phyloP scores from a whole-genome alignment of 2,113 vertebrate genomes.

The Cryptomyrus ogoouensis region DNA sequence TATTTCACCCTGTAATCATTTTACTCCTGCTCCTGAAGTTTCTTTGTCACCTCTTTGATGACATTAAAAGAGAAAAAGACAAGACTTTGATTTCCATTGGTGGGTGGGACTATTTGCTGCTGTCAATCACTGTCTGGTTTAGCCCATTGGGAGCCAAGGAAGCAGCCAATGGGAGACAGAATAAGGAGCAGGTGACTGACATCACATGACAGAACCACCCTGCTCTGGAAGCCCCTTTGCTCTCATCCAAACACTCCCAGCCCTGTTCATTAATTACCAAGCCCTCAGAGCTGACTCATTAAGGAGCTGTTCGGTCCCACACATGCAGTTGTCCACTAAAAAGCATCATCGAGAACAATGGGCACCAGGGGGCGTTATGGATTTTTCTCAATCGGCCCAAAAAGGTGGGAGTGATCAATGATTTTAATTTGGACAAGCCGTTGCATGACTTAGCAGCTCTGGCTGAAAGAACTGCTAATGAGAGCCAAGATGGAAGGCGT shows the following conservation, averaged over 20 bases:
- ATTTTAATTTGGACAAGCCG: conserved; percentile 5
- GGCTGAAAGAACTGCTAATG: conserved; percentile 7
- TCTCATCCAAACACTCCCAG: neutral
- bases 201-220: neutral
- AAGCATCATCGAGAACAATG: neutral
- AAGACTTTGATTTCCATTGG: neutral
- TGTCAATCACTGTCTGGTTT: neutral
- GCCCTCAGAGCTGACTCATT: neutral
- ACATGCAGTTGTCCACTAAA: neutral
- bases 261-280: neutral
- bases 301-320: neutral
- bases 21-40: neutral
- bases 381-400: neutral
- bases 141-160: neutral
- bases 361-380: neutral
- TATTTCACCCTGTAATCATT: neutral
- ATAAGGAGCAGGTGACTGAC: neutral
- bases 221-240: neutral
- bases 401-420: neutral
- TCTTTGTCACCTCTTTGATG: neutral
- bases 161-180: neutral
- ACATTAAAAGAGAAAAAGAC: neutral
- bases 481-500: neutral
- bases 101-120: neutral
- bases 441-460: neutral